Evolutionary conservation across 2,888 invertebrate genomes (phyloP).

Genomic region (Drosophila histrio): DNA sequence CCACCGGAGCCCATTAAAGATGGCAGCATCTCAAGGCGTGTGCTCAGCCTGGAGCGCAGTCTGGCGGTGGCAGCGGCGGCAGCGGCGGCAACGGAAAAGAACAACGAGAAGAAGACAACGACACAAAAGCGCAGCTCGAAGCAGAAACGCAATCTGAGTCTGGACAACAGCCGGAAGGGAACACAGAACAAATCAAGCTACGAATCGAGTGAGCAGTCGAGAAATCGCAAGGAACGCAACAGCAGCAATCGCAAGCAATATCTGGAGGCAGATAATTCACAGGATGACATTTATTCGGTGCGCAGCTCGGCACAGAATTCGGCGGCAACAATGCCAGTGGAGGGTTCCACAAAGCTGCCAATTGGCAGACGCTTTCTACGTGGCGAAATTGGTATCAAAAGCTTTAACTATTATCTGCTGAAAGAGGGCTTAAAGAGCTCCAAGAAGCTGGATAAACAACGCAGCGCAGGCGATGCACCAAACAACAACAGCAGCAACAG

Average conservation of each 20-base stretch:
- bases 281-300: conserved; percentile 70
- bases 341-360: conserved; percentile 75
- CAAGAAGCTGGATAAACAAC: conserved; percentile 82
- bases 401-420: conserved; percentile 84
- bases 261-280: conserved; percentile 41
- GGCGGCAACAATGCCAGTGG: conserved; percentile 47
- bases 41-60: conserved; percentile 81
- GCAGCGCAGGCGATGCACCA: conserved; percentile 23
- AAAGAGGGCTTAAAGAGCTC: conserved; percentile 84
- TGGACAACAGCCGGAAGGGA: conserved; percentile 74
- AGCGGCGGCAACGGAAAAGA: conserved; percentile 51
- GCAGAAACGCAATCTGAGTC: conserved; percentile 81
- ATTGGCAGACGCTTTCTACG: conserved; percentile 83
- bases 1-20: conserved; percentile 52
- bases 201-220: conserved; percentile 23
- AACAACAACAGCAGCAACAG: not conserved
- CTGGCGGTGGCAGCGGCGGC: conserved; percentile 45
- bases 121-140: conserved; percentile 78
- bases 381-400: conserved; percentile 84
- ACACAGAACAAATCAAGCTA: conserved; percentile 24
- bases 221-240: conserved; percentile 46
- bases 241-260: conserved; percentile 63
- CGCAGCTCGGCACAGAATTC: conserved; percentile 69
- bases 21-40: conserved; percentile 67
- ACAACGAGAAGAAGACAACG: conserved; percentile 61